Evolutionary conservation across 2,797 vertebrate genomes (phyloP).

Genomic region (Myotis myotis): DNA sequence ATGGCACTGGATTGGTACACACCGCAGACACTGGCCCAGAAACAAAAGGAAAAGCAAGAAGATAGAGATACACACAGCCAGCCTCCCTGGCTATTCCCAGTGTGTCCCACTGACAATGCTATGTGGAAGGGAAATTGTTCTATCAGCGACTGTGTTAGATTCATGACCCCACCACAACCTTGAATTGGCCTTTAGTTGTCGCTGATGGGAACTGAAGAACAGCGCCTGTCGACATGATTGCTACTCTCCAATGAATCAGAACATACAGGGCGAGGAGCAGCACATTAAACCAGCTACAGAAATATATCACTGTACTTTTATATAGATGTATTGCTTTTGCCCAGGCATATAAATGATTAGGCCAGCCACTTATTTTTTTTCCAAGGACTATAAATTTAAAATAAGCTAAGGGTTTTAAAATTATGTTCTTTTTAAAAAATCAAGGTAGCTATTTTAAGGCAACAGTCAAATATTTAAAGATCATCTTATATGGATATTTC

Average conservation of each 20-base stretch:
- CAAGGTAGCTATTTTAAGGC: conserved; percentile 82
- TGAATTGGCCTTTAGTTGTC: conserved; percentile 91
- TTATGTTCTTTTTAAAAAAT: conserved; percentile 83
- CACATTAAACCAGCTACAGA: conserved; percentile 90
- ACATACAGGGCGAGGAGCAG: conserved; percentile 87
- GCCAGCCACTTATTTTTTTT: conserved; percentile 86
- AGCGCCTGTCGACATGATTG: conserved; percentile 91
- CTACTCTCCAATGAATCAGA: conserved; percentile 91
- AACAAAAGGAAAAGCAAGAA: conserved; percentile 77
- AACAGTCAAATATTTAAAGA: conserved; percentile 84
- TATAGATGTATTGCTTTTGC: conserved; percentile 91
- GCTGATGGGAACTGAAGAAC: conserved; percentile 91
- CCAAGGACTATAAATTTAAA: conserved; percentile 89
- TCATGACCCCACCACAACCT: conserved; percentile 90
- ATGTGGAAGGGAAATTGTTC: conserved; percentile 88
- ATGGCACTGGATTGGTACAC: conserved; percentile 65
- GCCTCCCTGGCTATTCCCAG: conserved; percentile 78
- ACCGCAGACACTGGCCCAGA: conserved; percentile 35
- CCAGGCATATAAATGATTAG: conserved; percentile 89
- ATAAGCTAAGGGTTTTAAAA: conserved; percentile 88
- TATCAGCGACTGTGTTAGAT: conserved; percentile 88
- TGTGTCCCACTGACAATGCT: conserved; percentile 78
- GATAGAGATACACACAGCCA: conserved; percentile 77
- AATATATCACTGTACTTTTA: conserved; percentile 91
- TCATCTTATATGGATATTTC: conserved; percentile 80